A percentile compares a stretch with the other conserved stretches of the same genome.
phyloP scores from a whole-genome alignment of 2,113 vertebrate species.

The Phocoena sinus region DNA sequence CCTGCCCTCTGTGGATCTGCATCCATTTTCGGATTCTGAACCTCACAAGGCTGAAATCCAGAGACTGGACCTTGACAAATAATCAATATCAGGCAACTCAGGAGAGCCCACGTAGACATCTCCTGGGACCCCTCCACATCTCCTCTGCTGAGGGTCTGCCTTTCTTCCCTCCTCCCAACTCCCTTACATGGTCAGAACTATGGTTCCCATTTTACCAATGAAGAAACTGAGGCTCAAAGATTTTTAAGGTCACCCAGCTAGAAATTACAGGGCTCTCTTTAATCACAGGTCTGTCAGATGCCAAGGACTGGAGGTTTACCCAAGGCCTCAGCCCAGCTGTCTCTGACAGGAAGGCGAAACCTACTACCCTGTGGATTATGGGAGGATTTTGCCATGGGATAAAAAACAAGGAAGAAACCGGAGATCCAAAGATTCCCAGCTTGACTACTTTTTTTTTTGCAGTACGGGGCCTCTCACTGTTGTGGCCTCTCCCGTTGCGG shows the following conservation, averaged over 20 bases:
- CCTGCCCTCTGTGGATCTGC: background rate
- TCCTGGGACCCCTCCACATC: no score
- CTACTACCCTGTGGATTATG: background rate
- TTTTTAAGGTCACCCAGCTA: background rate
- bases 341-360: background rate
- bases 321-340: background rate
- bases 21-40: no score
- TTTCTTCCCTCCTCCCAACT: background rate
- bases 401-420: background rate
- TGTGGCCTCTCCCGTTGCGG: no score
- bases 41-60: no score
- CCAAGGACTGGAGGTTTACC: background rate
- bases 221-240: background rate
- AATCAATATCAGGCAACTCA: no score
- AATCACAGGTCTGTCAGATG: background rate
- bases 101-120: no score
- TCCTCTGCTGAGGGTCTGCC: no score
- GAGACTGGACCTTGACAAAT: no score
- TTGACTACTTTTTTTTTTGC: background rate
- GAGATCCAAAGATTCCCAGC: background rate
- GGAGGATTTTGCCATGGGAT: background rate
- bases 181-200: background rate
- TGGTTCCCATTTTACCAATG: background rate
- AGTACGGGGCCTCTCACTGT: no score
- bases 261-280: background rate